A percentile compares a stretch with the other conserved stretches of the same genome.
Conservation (phyloP, 2,113 vertebrate species). For the Oreochromis tanganicae region DNA sequence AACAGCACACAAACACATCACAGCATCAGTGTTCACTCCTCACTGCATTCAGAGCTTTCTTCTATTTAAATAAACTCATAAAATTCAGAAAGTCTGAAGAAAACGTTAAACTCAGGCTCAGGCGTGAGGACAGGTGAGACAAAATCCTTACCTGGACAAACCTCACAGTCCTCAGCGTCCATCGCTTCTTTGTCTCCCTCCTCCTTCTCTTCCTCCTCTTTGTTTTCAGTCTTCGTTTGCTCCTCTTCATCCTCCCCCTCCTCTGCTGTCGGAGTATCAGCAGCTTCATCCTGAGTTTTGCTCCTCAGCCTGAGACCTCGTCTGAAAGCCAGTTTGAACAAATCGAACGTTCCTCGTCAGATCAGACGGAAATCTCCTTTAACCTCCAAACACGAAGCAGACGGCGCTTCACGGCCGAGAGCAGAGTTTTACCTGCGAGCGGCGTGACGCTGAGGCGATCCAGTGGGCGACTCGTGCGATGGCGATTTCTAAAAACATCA, state of each 20-base stretch:
- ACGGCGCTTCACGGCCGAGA: background rate
- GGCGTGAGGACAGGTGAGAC: background rate
- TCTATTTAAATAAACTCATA: background rate
- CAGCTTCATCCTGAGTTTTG: background rate
- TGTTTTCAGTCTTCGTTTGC: accelerated
- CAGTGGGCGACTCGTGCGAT: background rate
- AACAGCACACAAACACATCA: background rate
- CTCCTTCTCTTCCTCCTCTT: background rate
- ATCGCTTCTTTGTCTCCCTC: slow-evolving; percentile 56
- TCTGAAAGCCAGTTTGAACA: slow-evolving; percentile 11
- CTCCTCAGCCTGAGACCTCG: slow-evolving; percentile 5
- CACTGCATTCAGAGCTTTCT: background rate
- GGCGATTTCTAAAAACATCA: slow-evolving; percentile 20
- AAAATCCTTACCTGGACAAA: slow-evolving; percentile 80
- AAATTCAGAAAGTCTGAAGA: background rate
- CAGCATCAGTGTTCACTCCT: accelerated
- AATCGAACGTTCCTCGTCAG: background rate
- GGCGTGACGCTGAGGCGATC: background rate
- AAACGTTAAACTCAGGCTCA: background rate
- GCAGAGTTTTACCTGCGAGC: slow-evolving; percentile 38
- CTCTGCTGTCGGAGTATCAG: background rate
- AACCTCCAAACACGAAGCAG: background rate
- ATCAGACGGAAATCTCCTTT: background rate
- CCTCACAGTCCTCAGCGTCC: slow-evolving; percentile 53
- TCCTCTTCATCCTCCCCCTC: background rate